phyloP scores from a whole-genome alignment of 2,113 vertebrate species.

The Lagopus muta region DNA sequence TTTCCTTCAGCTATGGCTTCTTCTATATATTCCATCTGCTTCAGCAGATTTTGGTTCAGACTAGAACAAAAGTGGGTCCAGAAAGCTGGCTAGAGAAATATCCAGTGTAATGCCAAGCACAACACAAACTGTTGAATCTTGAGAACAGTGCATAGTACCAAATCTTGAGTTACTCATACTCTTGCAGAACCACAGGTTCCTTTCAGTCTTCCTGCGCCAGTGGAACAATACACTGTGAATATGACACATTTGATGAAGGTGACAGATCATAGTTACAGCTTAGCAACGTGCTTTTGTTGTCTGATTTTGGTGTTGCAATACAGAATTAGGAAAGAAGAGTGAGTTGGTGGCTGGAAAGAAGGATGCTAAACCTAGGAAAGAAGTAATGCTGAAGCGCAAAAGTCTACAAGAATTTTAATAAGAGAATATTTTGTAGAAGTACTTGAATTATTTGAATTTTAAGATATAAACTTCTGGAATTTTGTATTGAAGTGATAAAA shows the following conservation, averaged over 20 bases:
- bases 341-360: not conserved
- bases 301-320: not conserved
- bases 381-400: not conserved
- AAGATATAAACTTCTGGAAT: not conserved
- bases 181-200: conserved; percentile 4
- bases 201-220: not conserved
- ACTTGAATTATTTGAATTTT: not conserved
- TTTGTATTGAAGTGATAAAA: not conserved
- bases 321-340: not conserved
- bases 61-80: not conserved
- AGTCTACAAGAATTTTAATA: not conserved
- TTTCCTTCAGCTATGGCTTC: not conserved
- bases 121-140: not conserved
- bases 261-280: not conserved
- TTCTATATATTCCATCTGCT: not conserved
- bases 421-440: not conserved
- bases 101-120: not conserved
- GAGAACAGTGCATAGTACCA: not conserved
- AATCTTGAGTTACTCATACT: not conserved
- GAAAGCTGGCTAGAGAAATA: not conserved
- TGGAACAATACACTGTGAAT: not conserved
- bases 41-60: not conserved
- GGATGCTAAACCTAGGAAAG: not conserved
- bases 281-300: not conserved
- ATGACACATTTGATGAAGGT: not conserved